Base-by-base conservation (phyloP, 2,797 vertebrate genomes). In the Merluccius polli region DNA sequence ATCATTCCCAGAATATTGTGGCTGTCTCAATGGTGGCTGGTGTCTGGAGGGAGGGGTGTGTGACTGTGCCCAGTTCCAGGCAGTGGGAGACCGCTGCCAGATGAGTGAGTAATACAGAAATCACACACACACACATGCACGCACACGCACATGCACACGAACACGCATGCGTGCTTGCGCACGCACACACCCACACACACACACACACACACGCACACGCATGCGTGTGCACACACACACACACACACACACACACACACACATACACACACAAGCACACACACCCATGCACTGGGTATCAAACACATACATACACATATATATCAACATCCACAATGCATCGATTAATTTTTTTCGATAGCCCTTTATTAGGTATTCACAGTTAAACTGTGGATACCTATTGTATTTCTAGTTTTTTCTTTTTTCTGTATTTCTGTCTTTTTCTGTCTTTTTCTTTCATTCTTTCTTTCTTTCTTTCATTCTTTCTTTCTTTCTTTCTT, bases 21-120 rank as follows among this genome's bases (percentile, higher is more conserved):
- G 94, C 83, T 99, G 98, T 89, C 97, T 99, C 90, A 99, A 99
- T 84, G 98, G 97, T 76, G 97, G 97, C 87, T 94, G 94, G 93
- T 99, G 98, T 94, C 96, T 95, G 84, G 95, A 96, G 78, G 88
- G 92, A 32, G 97, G 95, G 87, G 92, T 90, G 83, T 99, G 98
- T 93, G 98, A 99, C 91, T 99, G 98, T 89, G 94, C 95, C 88
- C 95, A 96, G 91, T 97, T 99, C 94, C 98, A 98, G 93, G 97
- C 96, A 82, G 90, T 94, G 87, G 97, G 98, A 86, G 94, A 95
- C 83, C 96, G 97, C 86, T 99, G 98, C 92, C 97, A 98, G 92
- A 97, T 96, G 92, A 95, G 97, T 99, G 94, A 96, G 96, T 95
- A 86, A 81, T 29, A 52, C 70, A 63, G 72, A 76, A n/a, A n/a